Conservation (phyloP, 2,888 invertebrate genomes). For the Acrobasis repandana region DNA sequence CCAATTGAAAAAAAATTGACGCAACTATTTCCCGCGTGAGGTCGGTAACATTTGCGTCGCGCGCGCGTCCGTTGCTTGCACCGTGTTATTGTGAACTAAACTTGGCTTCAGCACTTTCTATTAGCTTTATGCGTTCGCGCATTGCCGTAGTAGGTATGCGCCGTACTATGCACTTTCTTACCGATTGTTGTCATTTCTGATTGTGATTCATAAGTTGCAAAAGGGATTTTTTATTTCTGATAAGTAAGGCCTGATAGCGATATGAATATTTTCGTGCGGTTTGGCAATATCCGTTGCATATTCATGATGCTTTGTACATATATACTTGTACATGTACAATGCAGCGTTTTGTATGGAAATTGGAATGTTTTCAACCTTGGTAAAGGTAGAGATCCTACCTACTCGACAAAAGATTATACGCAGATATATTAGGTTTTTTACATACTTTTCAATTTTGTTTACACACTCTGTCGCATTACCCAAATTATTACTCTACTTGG, state of each 20-base stretch:
- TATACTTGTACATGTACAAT: not conserved
- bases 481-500: too few relatives aligned
- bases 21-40: constrained; percentile 77
- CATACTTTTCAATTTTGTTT: too few relatives aligned
- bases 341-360: constrained; percentile 2
- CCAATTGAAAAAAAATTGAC: constrained; percentile 54
- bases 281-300: not conserved
- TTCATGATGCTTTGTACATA: not conserved
- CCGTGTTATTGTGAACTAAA: constrained; percentile 69
- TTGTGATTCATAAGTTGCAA: constrained; percentile 19
- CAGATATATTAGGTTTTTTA: too few relatives aligned
- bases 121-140: constrained; percentile 68
- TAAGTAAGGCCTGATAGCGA: not conserved
- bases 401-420: too few relatives aligned
- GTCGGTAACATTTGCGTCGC: constrained; percentile 76
- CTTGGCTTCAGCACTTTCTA: constrained; percentile 71
- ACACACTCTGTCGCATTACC: too few relatives aligned
- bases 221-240: constrained; percentile 6
- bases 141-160: constrained; percentile 36
- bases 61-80: constrained; percentile 54
- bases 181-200: constrained; percentile 14
- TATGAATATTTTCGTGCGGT: not conserved
- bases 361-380: not conserved
- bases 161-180: constrained; percentile 23
- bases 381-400: too few relatives aligned